phyloP scores from a whole-genome alignment of 2,797 vertebrate species.

The Rhynchotus rufescens region DNA sequence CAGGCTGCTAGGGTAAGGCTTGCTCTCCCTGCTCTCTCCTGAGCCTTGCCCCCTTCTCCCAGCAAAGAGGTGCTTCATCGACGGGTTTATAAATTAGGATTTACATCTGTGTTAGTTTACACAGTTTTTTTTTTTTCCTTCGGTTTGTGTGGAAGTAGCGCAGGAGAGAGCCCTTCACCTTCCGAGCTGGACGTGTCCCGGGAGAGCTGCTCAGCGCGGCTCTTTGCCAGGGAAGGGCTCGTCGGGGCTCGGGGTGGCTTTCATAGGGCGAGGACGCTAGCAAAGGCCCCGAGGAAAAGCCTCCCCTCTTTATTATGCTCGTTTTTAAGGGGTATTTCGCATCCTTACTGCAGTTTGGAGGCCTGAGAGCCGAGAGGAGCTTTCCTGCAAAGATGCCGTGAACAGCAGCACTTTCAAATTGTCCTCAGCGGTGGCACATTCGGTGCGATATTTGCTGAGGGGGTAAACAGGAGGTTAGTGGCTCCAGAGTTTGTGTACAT shows the following conservation, averaged over 20 bases:
- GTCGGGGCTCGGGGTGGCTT: not conserved
- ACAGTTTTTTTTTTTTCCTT: not conserved
- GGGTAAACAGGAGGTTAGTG: constrained; percentile 30
- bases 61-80: not conserved
- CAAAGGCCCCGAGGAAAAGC: not conserved
- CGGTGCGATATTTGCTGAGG: constrained; percentile 17
- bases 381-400: not conserved
- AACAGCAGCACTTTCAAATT: constrained; percentile 9
- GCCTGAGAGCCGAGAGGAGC: not conserved
- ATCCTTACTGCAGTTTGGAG: not conserved
- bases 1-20: not conserved
- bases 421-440: not conserved
- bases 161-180: not conserved
- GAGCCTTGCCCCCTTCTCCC: not conserved
- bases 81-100: not conserved
- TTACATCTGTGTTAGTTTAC: not conserved
- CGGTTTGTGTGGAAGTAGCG: not conserved
- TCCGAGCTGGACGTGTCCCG: not conserved
- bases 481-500: constrained; percentile 67
- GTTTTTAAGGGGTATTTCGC: not conserved
- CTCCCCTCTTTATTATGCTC: not conserved
- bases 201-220: not conserved
- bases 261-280: not conserved
- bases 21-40: too few relatives aligned
- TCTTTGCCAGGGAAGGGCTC: not conserved